Base-by-base conservation (phyloP, 2,888 invertebrate genomes). In the Heliconius ismenius region DNA sequence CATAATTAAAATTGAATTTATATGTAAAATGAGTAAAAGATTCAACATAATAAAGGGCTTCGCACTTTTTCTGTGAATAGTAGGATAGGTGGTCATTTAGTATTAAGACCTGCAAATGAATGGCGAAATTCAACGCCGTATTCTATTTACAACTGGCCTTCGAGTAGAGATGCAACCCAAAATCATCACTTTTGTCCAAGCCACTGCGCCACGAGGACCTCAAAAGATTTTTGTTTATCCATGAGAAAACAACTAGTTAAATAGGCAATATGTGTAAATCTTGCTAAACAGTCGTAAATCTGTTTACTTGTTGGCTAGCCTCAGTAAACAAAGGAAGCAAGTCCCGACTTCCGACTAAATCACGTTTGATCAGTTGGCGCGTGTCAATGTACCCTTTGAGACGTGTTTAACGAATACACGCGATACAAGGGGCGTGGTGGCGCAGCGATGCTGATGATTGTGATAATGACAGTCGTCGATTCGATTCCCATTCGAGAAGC, bases 311-410 rank as follows among this genome's bases (percentile, higher is more conserved):
- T 11, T 60, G 65, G 54, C 65, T 32, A 67, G n/a, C 7, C 3
- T 68, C 26, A 21, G 43, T 39, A 64, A 36, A 72, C 72, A 65
- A 76, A 65, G 76, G 72, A 76, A 75, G 69, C 69, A 26, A 69
- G 75, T 72, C 65, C 64, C 58, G 72, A 67, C 65, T 76, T 73
- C 76, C 65, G 72, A 76, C 65, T 76, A 58, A 72, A 76, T 62
- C 62, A 73, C 49, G 72, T 72, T 76, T 54, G 54, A 72, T 63
- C 58, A 58, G 62, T 49, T 70, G 63, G 60, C 43, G 36, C 63
- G 26, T 26, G 58, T 39, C 58, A 58, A 21, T 67, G 65, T 74
- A 60, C 60, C 26, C 62, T 69, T 75, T 63, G 54, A 58, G n/a
- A 36, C 15, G 15, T 70, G 28, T 36, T 58, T 58, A 54, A 54